Evolutionary conservation across 2,797 vertebrate genomes (phyloP).

Genomic region (Trichosurus vulpecula): DNA sequence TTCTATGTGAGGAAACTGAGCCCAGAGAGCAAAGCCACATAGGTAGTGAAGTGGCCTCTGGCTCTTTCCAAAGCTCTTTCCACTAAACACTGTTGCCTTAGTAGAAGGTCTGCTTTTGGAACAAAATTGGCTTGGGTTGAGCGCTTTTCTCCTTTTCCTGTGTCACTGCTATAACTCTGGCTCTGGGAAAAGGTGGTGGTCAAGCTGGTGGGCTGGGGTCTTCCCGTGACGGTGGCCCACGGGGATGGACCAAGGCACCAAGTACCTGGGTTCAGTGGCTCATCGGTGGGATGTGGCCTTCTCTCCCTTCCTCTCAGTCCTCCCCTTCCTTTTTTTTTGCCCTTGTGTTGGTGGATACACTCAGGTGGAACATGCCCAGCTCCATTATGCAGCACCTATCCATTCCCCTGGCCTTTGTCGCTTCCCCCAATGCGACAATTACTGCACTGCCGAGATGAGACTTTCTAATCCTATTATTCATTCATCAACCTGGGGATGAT

Average conservation of each 20-base stretch:
- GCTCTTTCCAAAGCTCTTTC: background rate
- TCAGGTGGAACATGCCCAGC: slow-evolving; percentile 78
- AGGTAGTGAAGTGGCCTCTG: background rate
- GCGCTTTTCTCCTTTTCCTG: slow-evolving; percentile 62
- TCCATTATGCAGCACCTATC: slow-evolving; percentile 79
- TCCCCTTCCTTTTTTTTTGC: background rate
- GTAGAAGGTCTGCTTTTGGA: background rate
- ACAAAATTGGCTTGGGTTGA: slow-evolving; percentile 15
- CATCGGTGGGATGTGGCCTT: slow-evolving; percentile 19
- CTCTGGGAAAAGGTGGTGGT: background rate
- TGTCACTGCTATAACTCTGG: background rate
- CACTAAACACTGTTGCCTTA: background rate
- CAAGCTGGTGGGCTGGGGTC: background rate
- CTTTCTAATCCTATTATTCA: slow-evolving; percentile 96
- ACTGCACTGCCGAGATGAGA: slow-evolving; percentile 88
- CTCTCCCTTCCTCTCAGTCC: slow-evolving; percentile 57
- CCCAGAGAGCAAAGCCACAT: slow-evolving; percentile 7
- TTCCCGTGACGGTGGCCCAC: too few species aligned
- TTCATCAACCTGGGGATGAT: slow-evolving; percentile 91
- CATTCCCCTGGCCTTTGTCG: slow-evolving; percentile 84
- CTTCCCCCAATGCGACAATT: slow-evolving; percentile 87
- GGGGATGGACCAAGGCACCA: too few species aligned
- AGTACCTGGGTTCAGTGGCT: background rate
- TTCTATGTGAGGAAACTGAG: background rate
- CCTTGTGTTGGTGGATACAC: slow-evolving; percentile 33